Base-by-base conservation (phyloP, 2,113 vertebrate species). In the Chrysochloris asiatica region DNA sequence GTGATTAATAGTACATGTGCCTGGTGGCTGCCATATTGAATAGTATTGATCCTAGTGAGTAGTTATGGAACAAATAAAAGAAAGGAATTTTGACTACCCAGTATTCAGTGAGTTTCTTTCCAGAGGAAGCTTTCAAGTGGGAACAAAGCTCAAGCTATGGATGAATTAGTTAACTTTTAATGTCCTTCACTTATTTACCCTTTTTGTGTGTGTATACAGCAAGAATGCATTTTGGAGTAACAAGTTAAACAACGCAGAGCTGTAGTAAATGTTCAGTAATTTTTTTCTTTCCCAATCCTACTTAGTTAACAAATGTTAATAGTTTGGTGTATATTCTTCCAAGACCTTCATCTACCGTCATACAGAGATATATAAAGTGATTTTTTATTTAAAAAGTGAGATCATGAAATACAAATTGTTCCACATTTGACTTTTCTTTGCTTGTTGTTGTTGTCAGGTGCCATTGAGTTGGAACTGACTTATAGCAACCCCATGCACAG, bases 211-310 rank as follows among this genome's bases (percentile, higher is more conserved):
- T 30, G 54, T 52, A n/a, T 22, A 83, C n/a, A n/a, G n/a, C n/a
- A n/a, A n/a, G 11, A 79, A 91, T 80, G 22, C 21, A 45, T 76
- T 86, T 75, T 33, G 4, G 41, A 36, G n/a, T n/a, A n/a, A 47
- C 36, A 77, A 11, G 80, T 69, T 52, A 84, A 61, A 93, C 17
- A 89, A 63, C 16, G 28, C 13, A 48, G 54, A 85, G 22, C 59
- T 94, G 19, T 56, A 83, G 89, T 45, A 77, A 28, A 71, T 79
- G 24, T 38, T 86, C 50, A 79, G 43, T 45, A 79, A 73, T 81
- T 36, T 79, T 38, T 14, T 85, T 28, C 54, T 63, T 89, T 83
- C n/a, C 4, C 2, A 36, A 6, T 80, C 8, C 26, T 9, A 4
- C 12, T 88, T n/a, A n/a, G n/a, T n/a, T n/a, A 38, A 76, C 52